Evolutionary conservation across 2,888 invertebrate genomes (phyloP), one percentile per base, ranked within the genome.

Genomic region (Stomorhina lunata): DNA sequence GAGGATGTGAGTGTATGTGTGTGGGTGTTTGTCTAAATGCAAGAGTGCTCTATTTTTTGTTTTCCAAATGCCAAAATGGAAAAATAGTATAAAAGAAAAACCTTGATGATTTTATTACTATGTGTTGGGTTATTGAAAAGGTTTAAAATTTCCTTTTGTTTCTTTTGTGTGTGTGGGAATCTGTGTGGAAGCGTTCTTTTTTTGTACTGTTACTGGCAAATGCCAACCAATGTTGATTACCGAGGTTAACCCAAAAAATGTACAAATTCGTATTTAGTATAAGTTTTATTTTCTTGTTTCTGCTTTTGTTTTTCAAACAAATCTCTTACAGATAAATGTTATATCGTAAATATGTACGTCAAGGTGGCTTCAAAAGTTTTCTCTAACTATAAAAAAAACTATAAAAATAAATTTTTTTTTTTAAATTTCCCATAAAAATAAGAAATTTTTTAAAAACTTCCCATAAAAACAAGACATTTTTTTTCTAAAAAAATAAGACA

Each of bases 221-320:
- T 82, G 69, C 69, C 79, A 82, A 79, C 73, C 69, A 53, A 75
- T 75, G 63, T 65, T 75, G 82, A 79, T 75, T 82, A 71, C 37
- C 65, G 79, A 71, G 81, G 79, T 79, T 79, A 82, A 75, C 75
- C 79, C 63, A 75, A 78, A 82, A 73, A 75, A 57, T 75, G 12
- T 37, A 40, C 76, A 27, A 57, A 50, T n/a, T n/a, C n/a, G n/a
- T n/a, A n/a, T n/a, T n/a, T n/a, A 48, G 59, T 45, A 29, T 29
- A 37, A 32, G n/a, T 66, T 37, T 34, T 45, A 27, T 32, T 17
- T 12, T 15, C 1, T 2, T 50, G 7, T 29, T 29, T 7, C 0
- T 15, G 29, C 27, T 66, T 66, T 48, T 66, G 22, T 53, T 20
- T 43, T 17, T 57, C 12, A 34, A 53, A 34, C 34, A 25, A 59